These are phyloP conservation scores for Cyanoderma ruficeps DNA, from an alignment of 2,113 vertebrate species.

Conservation along the genomic window DNA sequence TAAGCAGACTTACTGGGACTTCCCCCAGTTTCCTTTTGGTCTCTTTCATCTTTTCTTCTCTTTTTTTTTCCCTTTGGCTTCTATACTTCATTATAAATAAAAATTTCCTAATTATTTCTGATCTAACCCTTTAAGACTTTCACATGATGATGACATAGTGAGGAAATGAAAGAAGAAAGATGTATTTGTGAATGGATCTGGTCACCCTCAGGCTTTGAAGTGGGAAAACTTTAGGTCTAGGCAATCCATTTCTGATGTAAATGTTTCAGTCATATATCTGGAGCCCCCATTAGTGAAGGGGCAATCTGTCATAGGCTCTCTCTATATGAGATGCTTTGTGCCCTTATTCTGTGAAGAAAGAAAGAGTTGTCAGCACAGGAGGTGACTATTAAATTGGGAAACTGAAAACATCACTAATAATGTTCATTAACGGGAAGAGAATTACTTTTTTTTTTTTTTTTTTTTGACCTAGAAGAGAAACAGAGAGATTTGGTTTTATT, in stretches of 20 bases:
- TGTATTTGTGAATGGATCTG: slow-evolving; percentile 47
- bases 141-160: slow-evolving; percentile 53
- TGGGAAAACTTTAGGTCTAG: slow-evolving; percentile 37
- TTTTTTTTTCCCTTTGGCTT: not conserved
- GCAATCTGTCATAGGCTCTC: slow-evolving; percentile 13
- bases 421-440: not conserved
- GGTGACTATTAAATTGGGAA: slow-evolving; percentile 9
- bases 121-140: slow-evolving; percentile 49
- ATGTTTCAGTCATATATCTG: slow-evolving; percentile 34
- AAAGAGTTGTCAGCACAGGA: slow-evolving; percentile 23
- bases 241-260: slow-evolving; percentile 45
- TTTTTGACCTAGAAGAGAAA: not conserved
- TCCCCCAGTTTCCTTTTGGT: slow-evolving; percentile 10
- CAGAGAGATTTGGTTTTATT: not conserved
- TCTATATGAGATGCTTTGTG: not conserved
- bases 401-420: slow-evolving; percentile 15
- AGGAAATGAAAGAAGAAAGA: slow-evolving; percentile 59
- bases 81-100: slow-evolving; percentile 12
- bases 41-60: slow-evolving; percentile 4
- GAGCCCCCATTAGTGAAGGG: not conserved
- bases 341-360: slow-evolving; percentile 22
- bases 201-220: slow-evolving; percentile 50
- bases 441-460: not conserved
- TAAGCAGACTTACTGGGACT: not conserved
- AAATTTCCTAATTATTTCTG: slow-evolving; percentile 57